Evolutionary conservation across 2,797 vertebrate species (phyloP).

Genomic region (Zalophus californianus): DNA sequence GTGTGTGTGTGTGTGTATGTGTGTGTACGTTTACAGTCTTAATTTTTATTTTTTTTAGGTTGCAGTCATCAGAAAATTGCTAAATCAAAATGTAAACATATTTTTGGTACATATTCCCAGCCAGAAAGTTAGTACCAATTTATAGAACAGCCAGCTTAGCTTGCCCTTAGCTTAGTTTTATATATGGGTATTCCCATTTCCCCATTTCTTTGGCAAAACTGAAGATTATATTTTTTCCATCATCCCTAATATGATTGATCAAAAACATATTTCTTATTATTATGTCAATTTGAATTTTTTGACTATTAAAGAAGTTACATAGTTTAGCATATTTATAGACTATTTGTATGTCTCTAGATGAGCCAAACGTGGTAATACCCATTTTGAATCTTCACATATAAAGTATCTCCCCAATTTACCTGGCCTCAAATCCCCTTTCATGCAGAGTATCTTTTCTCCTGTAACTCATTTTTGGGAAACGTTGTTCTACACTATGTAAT

Average conservation of each 20-base stretch:
- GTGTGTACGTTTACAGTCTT: not conserved
- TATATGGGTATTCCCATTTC: not conserved
- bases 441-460: not conserved
- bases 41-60: not conserved
- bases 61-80: not conserved
- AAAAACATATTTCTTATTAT: not conserved
- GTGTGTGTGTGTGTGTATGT: not conserved
- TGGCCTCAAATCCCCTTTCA: not conserved
- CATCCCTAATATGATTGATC: not conserved
- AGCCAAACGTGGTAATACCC: not conserved
- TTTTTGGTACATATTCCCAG: not conserved
- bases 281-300: slow-evolving; percentile 34
- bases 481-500: not conserved
- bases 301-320: not conserved
- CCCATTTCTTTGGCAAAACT: not conserved
- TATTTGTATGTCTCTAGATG: not conserved
- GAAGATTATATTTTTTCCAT: not conserved
- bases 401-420: not conserved
- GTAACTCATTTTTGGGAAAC: not conserved
- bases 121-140: not conserved
- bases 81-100: slow-evolving; percentile 24
- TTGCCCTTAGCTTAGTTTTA: not conserved
- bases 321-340: not conserved
- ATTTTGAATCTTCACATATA: slow-evolving; percentile 27
- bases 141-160: not conserved